These are phyloP conservation scores for Elephas maximus DNA, from an alignment of 2,113 vertebrate genomes.

Conservation along the genomic window DNA sequence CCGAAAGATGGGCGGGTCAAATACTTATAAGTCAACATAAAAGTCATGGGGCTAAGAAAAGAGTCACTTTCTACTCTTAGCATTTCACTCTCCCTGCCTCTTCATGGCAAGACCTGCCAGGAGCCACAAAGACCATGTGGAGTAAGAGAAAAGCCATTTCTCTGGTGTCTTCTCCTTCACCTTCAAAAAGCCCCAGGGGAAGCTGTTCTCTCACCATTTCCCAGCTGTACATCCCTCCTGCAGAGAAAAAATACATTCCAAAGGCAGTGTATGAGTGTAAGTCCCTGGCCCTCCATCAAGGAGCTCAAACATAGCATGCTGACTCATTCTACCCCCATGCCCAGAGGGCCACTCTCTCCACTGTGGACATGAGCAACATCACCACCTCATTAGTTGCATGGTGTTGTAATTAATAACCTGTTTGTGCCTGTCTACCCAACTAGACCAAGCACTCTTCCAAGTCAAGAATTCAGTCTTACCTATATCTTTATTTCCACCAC, in stretches of 20 bases:
- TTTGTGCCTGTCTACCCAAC: background rate
- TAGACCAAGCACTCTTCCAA: background rate
- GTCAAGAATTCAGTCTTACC: background rate
- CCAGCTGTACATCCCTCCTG: background rate
- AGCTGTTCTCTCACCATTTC: background rate
- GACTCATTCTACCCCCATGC: background rate
- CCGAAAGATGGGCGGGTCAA: background rate
- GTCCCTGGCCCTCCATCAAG: background rate
- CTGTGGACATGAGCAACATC: background rate
- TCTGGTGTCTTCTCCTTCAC: background rate
- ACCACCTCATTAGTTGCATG: background rate
- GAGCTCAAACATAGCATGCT: background rate
- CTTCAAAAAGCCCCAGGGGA: constrained; percentile 10
- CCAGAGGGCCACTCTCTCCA: background rate
- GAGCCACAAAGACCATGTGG: background rate
- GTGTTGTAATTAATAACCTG: background rate
- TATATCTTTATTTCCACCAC: background rate
- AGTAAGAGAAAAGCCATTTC: background rate
- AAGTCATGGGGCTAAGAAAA: background rate
- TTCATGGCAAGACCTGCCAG: background rate
- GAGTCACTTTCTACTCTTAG: background rate
- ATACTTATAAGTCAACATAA: background rate
- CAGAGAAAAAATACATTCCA: background rate
- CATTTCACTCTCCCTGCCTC: background rate
- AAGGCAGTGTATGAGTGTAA: background rate